Percentiles rank a stretch among this genome's conserved stretches.
Evolutionary conservation across 2,113 vertebrate species (phyloP).

Genomic region (Pollimyrus isidori): DNA sequence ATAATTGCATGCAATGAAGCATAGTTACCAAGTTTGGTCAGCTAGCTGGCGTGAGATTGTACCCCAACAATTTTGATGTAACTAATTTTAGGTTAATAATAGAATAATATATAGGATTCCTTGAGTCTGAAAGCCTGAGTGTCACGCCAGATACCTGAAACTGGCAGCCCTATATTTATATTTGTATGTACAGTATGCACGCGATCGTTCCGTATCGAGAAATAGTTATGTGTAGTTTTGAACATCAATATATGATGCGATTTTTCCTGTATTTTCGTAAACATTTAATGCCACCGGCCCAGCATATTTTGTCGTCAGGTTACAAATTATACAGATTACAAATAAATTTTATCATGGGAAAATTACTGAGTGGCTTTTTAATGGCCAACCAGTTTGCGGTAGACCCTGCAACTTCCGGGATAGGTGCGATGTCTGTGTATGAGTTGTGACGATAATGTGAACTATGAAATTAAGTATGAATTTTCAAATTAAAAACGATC

Average conservation of each 20-base stretch:
- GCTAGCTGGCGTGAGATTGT: background rate
- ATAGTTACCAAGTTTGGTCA: background rate
- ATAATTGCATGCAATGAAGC: background rate
- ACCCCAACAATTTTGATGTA: background rate
- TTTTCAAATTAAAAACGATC: background rate
- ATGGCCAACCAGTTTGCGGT: too few species aligned
- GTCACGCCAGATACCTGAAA: background rate
- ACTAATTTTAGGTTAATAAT: background rate
- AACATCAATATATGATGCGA: too few species aligned
- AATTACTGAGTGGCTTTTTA: background rate
- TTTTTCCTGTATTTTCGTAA: background rate
- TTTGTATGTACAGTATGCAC: background rate
- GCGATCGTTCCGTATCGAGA: too few species aligned
- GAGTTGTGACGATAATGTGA: background rate
- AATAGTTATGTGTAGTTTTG: too few species aligned
- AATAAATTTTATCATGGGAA: too few species aligned
- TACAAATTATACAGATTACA: too few species aligned
- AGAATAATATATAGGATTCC: background rate
- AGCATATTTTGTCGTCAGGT: background rate
- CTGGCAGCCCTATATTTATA: background rate
- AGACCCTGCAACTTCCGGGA: background rate
- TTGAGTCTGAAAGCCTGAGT: background rate
- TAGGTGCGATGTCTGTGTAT: background rate
- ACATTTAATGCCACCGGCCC: background rate
- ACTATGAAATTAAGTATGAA: background rate